These are phyloP conservation scores for Chaenocephalus aceratus DNA, from an alignment of 2,113 vertebrate genomes.

Conservation along the genomic window DNA sequence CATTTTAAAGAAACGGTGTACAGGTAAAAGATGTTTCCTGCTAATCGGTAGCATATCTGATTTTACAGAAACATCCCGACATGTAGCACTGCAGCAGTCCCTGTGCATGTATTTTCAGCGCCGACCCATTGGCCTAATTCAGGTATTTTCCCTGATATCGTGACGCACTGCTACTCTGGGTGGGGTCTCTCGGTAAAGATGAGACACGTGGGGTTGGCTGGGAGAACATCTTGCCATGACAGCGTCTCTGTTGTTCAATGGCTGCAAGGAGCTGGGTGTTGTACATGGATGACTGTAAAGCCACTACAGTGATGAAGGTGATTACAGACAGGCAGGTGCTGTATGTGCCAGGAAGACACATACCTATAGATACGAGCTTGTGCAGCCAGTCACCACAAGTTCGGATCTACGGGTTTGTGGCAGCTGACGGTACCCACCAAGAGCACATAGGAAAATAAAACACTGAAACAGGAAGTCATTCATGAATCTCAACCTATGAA, in stretches of 20 bases:
- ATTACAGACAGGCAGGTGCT: slow-evolving; percentile 48
- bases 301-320: not conserved
- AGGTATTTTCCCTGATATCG: slow-evolving; percentile 17
- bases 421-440: slow-evolving; percentile 87
- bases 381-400: slow-evolving; percentile 95
- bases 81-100: not conserved
- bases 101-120: slow-evolving; percentile 1
- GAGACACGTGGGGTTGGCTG: slow-evolving; percentile 20
- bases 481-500: too few relatives aligned
- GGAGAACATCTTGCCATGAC: slow-evolving; percentile 1
- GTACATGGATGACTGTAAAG: slow-evolving; percentile 7
- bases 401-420: slow-evolving; percentile 99
- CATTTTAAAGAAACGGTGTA: too few relatives aligned
- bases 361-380: slow-evolving; percentile 99
- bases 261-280: not conserved
- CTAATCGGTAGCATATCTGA: not conserved
- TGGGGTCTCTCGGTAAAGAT: slow-evolving; percentile 55
- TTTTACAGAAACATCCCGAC: not conserved
- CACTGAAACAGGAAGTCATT: slow-evolving; percentile 1
- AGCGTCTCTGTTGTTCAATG: slow-evolving; percentile 7
- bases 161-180: slow-evolving; percentile 52
- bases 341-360: slow-evolving; percentile 91
- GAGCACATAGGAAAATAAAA: slow-evolving; percentile 35
- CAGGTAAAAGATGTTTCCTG: too few relatives aligned
- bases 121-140: slow-evolving; percentile 31